Base-by-base conservation (phyloP, 2,888 invertebrate species). In the Apotomis capreana region DNA sequence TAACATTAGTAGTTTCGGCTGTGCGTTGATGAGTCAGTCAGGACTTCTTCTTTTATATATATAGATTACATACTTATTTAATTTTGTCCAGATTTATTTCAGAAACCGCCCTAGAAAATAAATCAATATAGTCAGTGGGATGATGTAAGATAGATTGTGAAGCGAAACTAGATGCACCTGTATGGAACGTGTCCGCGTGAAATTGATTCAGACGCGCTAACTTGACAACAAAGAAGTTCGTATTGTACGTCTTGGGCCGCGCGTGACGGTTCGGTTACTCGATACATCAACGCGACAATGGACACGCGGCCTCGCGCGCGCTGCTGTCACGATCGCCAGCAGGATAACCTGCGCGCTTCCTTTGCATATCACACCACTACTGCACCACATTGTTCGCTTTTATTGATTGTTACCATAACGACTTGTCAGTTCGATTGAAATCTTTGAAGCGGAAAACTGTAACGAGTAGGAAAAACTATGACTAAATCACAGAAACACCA, bases 161-260 rank as follows among this genome's bases (percentile, higher is more conserved):
- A 63, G 60, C 44, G n/a, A 65, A 61, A 52, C 52, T 49, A 57
- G 51, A 62, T 55, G 73, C 69, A 72, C 72, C 57, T 54, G 51
- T 59, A 59, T 83, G 78, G 79, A 81, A 81, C 83, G 83, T 79
- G 81, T 79, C 78, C 81, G 86, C 84, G 87, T 89, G 87, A 89
- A 91, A 91, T 91, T 86, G 84, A 90, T 90, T 88, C 84, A 80
- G 79, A 81, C 83, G 81, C 83, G 84, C 81, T 85, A 85, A 84
- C 78, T 75, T 76, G 75, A 76, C 76, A 80, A 85, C 86, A 87
- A 89, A 85, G 82, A 79, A 77, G 77, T 77, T 81, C 80, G 83
- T 83, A 84, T 84, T 82, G 84, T 83, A 80, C 79, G 78, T 77
- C 70, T 78, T 78, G 80, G 75, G 77, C 74, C 76, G 83, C 84